Conservation (phyloP, 2,113 vertebrate species). For the Rhinichthys klamathensis region DNA sequence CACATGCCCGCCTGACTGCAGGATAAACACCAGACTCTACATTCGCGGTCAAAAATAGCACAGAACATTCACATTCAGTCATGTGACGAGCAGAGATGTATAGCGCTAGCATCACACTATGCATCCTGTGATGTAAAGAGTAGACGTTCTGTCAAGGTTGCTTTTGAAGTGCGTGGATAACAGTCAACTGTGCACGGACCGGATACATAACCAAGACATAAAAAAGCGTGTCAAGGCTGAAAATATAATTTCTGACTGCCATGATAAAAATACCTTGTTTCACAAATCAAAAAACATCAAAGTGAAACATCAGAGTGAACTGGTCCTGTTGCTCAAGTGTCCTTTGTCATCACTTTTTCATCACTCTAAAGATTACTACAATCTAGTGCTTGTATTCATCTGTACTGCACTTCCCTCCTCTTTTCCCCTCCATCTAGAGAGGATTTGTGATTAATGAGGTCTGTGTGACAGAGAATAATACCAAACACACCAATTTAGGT, state of each 20-base stretch:
- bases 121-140: constrained; percentile 9
- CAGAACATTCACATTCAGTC: constrained; percentile 34
- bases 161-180: neutral
- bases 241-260: neutral
- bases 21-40: constrained; percentile 16
- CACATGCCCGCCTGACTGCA: constrained; percentile 7
- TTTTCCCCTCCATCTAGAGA: neutral
- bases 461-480: neutral
- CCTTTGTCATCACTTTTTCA: neutral
- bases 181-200: neutral
- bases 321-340: neutral
- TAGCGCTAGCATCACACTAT: neutral
- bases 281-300: constrained; percentile 2
- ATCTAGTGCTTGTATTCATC: constrained; percentile 6
- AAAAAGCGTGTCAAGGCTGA: neutral
- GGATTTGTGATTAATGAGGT: constrained; percentile 39
- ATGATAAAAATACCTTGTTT: neutral
- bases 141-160: constrained; percentile 19
- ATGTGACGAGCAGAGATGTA: constrained; percentile 33
- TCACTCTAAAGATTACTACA: neutral
- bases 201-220: neutral
- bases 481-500: neutral
- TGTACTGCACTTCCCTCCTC: neutral
- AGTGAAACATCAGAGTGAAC: neutral
- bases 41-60: constrained; percentile 49